Base-by-base conservation (phyloP, 1,140 invertebrate genomes). In the Dufourea novaeangliae region DNA sequence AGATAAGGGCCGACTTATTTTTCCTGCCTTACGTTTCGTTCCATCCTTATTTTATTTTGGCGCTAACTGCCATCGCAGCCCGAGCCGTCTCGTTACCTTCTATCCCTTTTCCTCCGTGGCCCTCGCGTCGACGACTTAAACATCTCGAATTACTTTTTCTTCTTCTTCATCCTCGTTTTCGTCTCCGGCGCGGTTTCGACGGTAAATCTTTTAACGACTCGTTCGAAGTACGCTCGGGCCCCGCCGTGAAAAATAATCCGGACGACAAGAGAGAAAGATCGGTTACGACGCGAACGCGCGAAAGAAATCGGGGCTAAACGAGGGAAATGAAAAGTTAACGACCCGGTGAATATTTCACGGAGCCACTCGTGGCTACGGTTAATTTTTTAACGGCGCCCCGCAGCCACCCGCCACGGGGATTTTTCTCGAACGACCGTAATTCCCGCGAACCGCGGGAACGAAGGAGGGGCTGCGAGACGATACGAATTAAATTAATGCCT, bases 1-100 rank as follows among this genome's bases (percentile, higher is more conserved):
- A 91, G 90, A 91, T 91, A 90, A 91, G 89, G 87, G 89, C 79
- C 89, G 88, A 90, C 89, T 91, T 91, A 91, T 90, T 91, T 91
- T 91, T 90, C 89, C 89, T 90, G 89, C 85, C 88, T 87, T 88
- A 88, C 85, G 75, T 88, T 90, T 90, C 86, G 82, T 87, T 87
- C 83, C 86, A 78, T 90, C 84, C 88, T 91, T 89, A 91, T 91
- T 91, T 91, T 90, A 91, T 90, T 91, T 91, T 81, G 80, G 88
- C 84, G 89, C 87, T 91, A 91, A 91, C 89, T 90, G 89, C 88
- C 84, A 86, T 84, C 83, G 86, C 83, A 86, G 78, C 74, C 82
- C 83, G 79, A 87, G 87, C 86, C 80, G 79, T 73, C 32, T 79
- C 61, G 70, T 27, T 10, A n/a, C 50, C 27, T 6, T 27, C 66